Percentiles rank a stretch among this genome's conserved stretches.
Evolutionary conservation across 2,113 vertebrate species (phyloP).

Genomic region (Mirza zaza): DNA sequence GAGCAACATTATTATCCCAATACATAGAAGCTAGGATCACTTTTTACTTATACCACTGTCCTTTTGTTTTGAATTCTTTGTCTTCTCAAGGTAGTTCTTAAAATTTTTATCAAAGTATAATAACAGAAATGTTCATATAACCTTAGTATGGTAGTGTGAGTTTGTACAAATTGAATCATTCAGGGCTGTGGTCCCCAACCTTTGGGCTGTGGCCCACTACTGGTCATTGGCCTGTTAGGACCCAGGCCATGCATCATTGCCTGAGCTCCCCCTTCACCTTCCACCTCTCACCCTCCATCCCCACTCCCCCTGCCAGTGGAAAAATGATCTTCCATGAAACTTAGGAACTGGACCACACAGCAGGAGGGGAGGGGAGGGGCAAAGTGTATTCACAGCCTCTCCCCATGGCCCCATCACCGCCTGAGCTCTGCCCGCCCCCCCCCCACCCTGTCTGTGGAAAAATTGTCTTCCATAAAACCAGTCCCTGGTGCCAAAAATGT

Average conservation of each 20-base stretch:
- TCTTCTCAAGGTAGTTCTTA: conserved; percentile 16
- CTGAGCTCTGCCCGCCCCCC: too few relatives aligned
- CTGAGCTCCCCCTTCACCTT: not conserved
- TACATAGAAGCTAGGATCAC: not conserved
- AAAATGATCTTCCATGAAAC: too few relatives aligned
- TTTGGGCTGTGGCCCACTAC: not conserved
- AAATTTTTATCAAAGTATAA: not conserved
- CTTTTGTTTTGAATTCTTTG: conserved; percentile 33
- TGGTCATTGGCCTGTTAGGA: not conserved
- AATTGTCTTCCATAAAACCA: too few relatives aligned
- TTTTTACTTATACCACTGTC: not conserved
- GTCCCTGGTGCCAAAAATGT: too few relatives aligned
- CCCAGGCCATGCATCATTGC: not conserved
- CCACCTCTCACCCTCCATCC: too few relatives aligned
- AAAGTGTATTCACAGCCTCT: too few relatives aligned
- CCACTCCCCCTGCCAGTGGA: too few relatives aligned
- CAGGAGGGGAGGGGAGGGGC: too few relatives aligned
- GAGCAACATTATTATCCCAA: not conserved
- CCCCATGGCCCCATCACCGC: too few relatives aligned
- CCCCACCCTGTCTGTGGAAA: too few relatives aligned
- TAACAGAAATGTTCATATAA: not conserved
- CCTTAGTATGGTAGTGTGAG: not conserved
- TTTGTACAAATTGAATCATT: conserved; percentile 22
- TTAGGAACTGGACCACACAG: too few relatives aligned
- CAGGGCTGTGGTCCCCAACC: not conserved